Evolutionary conservation across 2,888 invertebrate species (phyloP).

Genomic region (Eremobia ochroleuca): DNA sequence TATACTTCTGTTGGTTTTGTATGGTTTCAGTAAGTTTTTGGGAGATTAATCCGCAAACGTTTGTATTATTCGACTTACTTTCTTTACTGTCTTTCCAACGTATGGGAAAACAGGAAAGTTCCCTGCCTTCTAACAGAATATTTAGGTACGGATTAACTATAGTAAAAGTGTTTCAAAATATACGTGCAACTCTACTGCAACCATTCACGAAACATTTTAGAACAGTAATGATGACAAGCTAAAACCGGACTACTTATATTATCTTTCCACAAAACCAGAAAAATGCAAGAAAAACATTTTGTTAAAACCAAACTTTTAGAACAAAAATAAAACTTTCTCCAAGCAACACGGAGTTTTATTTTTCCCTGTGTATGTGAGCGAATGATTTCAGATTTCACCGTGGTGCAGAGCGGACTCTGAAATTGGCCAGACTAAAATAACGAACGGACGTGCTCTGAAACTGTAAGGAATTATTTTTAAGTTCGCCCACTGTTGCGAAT

Average conservation of each 20-base stretch:
- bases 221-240: not conserved
- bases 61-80: not conserved
- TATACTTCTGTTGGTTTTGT: constrained; percentile 39
- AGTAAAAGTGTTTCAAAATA: not conserved
- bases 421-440: constrained; percentile 86
- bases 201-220: not conserved
- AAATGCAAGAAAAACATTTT: constrained; percentile 30
- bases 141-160: not conserved
- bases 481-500: constrained; percentile 70
- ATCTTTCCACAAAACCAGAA: not conserved
- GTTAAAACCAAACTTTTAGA: constrained; percentile 50
- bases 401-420: constrained; percentile 78
- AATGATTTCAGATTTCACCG: constrained; percentile 80
- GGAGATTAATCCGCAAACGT: constrained; percentile 9
- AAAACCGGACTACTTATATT: not conserved
- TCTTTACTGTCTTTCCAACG: not conserved
- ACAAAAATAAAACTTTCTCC: constrained; percentile 64
- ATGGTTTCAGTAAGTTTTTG: constrained; percentile 30
- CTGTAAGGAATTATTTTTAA: constrained; percentile 84
- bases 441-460: constrained; percentile 86
- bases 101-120: constrained; percentile 11
- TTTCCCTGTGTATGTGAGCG: constrained; percentile 66
- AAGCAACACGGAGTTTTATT: constrained; percentile 68
- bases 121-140: too few species aligned
- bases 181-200: not conserved